Conservation (phyloP, 2,888 invertebrate genomes). For the Myathropa florea region DNA sequence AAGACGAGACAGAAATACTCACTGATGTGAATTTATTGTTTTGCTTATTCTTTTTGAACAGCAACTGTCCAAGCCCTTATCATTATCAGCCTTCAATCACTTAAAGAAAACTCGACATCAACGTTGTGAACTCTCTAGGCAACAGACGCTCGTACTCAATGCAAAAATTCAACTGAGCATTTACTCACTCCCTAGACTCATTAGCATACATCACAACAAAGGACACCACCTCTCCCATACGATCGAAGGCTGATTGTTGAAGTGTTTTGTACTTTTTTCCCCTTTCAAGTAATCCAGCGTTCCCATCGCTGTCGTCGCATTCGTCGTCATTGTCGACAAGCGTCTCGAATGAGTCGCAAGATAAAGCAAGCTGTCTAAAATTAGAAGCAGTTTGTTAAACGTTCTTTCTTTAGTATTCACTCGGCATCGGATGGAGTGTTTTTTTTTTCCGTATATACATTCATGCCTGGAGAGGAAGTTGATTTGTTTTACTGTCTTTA, state of each 20-base stretch:
- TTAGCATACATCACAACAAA: conserved; percentile 61
- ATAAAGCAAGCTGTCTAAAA: conserved; percentile 65
- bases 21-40: neutral
- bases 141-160: neutral
- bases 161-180: conserved; percentile 11
- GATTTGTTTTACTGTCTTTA: conserved; percentile 60
- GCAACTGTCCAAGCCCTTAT: neutral
- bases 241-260: conserved; percentile 24
- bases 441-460: conserved; percentile 30
- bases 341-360: conserved; percentile 52
- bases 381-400: conserved; percentile 66
- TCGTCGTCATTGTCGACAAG: conserved; percentile 22
- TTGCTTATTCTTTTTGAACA: neutral
- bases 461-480: conserved; percentile 56
- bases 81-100: neutral
- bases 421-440: conserved; percentile 47
- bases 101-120: neutral
- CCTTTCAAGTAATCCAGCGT: conserved; percentile 48
- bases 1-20: neutral
- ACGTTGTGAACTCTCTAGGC: neutral
- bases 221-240: conserved; percentile 25
- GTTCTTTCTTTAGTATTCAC: conserved; percentile 67
- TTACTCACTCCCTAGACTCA: conserved; percentile 25
- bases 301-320: conserved; percentile 26
- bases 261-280: conserved; percentile 35